Base-by-base conservation (phyloP, 2,888 invertebrate genomes). In the Fragum sueziense region DNA sequence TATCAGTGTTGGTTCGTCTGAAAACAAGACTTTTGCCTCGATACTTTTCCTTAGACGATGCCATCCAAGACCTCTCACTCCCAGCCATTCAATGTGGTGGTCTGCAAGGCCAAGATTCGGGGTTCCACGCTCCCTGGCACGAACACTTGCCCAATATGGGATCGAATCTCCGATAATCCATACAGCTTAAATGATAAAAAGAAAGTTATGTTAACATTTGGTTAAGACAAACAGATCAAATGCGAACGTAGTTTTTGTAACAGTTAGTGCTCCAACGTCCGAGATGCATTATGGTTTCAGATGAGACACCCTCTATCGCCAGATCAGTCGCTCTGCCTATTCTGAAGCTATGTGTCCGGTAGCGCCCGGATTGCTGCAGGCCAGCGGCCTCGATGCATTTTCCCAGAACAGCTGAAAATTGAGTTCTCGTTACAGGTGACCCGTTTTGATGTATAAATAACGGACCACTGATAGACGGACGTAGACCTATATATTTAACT, bases 91-190 rank as follows among this genome's bases (percentile, higher is more conserved):
- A 17, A 65, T 31, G 3, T 2, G 20, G 11, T 41, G 9, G 41
- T 11, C 0, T n/a, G n/a, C n/a, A n/a, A n/a, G n/a, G n/a, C n/a
- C n/a, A n/a, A n/a, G n/a, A n/a, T n/a, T 70, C 65, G 11, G n/a
- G 4, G 7, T 52, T n/a, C 52, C 52, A 4, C 7, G 6, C n/a
- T 52, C 52, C 22, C n/a, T 52, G 11, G 52, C 52, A 52, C 41
- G 67, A 0, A 31, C 37, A 0, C 79, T 74, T 9, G 79, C 79
- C 74, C 79, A 79, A 25, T 74, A 77, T 0, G 77, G 61, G 27
- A 77, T 77, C 0, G 70, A 79, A 31, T 79, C 74, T 1, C 74
- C 79, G 0, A 79, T 1, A 7, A 79, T 47, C 79, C 74, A 78
- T n/a, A 74, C 27, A n/a, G 62, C 74, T 70, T 25, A 51, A 52